These are phyloP conservation scores for Tetraodon nigroviridis DNA, from an alignment of 2,113 vertebrate genomes.

Conservation along the genomic window DNA sequence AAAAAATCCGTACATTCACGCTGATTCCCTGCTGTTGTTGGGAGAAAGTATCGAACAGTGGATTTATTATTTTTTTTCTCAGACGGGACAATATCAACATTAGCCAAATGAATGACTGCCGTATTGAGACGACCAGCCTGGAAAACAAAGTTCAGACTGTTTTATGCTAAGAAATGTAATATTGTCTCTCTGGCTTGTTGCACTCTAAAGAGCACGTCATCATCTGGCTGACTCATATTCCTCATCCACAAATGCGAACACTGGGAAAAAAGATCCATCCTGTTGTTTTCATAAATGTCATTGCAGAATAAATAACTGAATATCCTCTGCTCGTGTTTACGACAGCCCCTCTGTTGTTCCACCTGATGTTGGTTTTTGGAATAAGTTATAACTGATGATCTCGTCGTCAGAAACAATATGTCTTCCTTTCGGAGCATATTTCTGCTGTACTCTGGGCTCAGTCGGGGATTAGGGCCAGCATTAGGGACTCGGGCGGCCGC, in stretches of 20 bases:
- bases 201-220: constrained; percentile 67
- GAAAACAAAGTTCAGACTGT: constrained; percentile 31
- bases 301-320: constrained; percentile 58
- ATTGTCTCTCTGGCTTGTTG: constrained; percentile 47
- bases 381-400: constrained; percentile 51
- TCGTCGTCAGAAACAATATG: constrained; percentile 34
- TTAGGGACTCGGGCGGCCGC: constrained; percentile 54
- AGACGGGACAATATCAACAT: constrained; percentile 38
- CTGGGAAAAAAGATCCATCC: constrained; percentile 48
- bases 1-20: background rate
- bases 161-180: constrained; percentile 69
- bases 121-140: background rate
- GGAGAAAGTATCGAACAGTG: background rate
- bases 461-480: constrained; percentile 46
- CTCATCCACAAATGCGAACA: constrained; percentile 48
- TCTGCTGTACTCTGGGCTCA: constrained; percentile 42
- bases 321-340: constrained; percentile 17
- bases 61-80: constrained; percentile 17
- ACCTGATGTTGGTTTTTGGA: constrained; percentile 56
- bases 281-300: constrained; percentile 72
- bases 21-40: background rate
- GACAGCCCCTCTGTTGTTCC: constrained; percentile 21
- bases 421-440: constrained; percentile 46
- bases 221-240: constrained; percentile 49
- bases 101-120: constrained; percentile 46